phyloP scores from a whole-genome alignment of 1,140 invertebrate genomes.

The Whitmania pigra region DNA sequence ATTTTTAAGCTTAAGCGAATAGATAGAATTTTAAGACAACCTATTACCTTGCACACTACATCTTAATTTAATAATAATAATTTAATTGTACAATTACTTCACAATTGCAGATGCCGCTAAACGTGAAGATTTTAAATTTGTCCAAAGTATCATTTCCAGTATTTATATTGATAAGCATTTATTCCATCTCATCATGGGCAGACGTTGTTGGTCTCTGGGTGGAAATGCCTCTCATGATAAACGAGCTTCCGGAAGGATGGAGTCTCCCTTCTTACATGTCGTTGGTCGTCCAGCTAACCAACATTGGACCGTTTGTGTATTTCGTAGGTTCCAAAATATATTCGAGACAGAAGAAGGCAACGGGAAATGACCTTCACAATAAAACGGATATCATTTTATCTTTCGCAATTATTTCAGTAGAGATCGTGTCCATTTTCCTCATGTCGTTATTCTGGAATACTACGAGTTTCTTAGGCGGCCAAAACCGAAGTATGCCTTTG shows the following conservation, averaged over 20 bases:
- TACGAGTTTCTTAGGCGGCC: conserved; percentile 48
- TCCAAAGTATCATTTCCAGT: not conserved
- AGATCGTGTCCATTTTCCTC: conserved; percentile 52
- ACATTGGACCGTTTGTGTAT: conserved; percentile 66
- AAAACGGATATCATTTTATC: conserved; percentile 42
- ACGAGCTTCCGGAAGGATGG: conserved; percentile 73
- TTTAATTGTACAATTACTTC: too few relatives aligned
- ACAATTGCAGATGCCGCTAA: too few relatives aligned
- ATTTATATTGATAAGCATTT: conserved; percentile 40
- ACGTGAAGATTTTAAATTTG: too few relatives aligned
- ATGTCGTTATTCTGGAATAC: conserved; percentile 61
- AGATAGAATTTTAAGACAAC: too few relatives aligned
- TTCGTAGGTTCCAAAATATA: conserved; percentile 44
- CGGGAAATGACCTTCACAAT: conserved; percentile 33
- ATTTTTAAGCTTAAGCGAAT: too few relatives aligned
- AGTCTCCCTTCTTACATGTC: conserved; percentile 68
- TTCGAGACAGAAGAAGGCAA: conserved; percentile 43
- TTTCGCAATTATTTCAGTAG: conserved; percentile 54
- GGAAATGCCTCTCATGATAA: conserved; percentile 56
- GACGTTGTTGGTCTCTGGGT: conserved; percentile 78
- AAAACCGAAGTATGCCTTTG: conserved; percentile 56
- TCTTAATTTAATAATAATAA: too few relatives aligned
- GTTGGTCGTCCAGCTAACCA: conserved; percentile 69
- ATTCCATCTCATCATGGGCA: conserved; percentile 73
- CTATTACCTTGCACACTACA: too few relatives aligned